These are phyloP conservation scores for Sphenodon punctatus DNA, from an alignment of 2,797 vertebrate species.

Conservation along the genomic window DNA sequence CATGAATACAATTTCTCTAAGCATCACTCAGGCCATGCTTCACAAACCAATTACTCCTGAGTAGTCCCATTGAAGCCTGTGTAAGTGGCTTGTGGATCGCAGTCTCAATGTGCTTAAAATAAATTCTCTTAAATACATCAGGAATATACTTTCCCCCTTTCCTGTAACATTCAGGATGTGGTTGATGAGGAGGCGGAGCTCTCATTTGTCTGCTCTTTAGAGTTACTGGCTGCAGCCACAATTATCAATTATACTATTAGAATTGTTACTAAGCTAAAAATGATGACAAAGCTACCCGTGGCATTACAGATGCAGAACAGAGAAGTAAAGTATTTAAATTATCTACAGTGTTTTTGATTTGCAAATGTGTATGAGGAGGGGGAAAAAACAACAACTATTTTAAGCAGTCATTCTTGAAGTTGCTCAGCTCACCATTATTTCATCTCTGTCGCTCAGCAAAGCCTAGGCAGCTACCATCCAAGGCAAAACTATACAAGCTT, in stretches of 20 bases:
- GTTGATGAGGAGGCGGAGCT: background rate
- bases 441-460: slow-evolving; percentile 1
- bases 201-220: background rate
- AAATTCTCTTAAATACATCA: background rate
- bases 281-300: slow-evolving; percentile 2
- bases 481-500: slow-evolving; percentile 39
- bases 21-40: too few species aligned
- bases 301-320: slow-evolving; percentile 8
- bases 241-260: background rate
- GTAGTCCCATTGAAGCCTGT: too few species aligned
- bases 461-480: slow-evolving; percentile 26
- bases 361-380: slow-evolving; percentile 7
- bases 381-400: background rate
- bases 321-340: slow-evolving; percentile 43
- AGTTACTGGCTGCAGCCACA: background rate
- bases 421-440: slow-evolving; percentile 30
- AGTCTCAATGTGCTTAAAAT: background rate
- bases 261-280: slow-evolving; percentile 4
- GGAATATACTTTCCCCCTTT: background rate
- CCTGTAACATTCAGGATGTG: background rate
- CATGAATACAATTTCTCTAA: too few species aligned
- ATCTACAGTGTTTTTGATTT: slow-evolving; percentile 22
- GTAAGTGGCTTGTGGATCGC: too few species aligned
- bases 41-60: too few species aligned
- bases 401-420: slow-evolving; percentile 7